These are phyloP conservation scores for Xenopus borealis DNA, from an alignment of 2,113 vertebrate species.

Conservation along the genomic window DNA sequence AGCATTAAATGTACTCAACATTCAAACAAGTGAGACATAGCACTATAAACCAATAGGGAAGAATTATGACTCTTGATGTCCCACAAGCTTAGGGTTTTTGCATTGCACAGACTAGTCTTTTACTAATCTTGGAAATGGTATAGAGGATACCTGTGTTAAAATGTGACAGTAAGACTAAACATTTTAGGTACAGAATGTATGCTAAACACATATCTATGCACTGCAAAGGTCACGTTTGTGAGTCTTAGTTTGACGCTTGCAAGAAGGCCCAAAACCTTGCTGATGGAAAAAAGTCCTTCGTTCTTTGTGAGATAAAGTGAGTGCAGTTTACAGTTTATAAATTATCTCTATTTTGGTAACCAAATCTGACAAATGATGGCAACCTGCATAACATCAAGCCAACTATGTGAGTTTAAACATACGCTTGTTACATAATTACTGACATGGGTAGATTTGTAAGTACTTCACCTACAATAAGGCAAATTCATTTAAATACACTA, in stretches of 20 bases:
- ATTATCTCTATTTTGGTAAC: conserved; percentile 23
- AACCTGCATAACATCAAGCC: conserved; percentile 19
- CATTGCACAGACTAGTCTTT: conserved; percentile 1
- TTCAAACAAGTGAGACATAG: neutral
- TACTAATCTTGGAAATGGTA: neutral
- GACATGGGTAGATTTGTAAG: conserved; percentile 2
- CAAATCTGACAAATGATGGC: conserved; percentile 31
- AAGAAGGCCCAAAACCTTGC: conserved; percentile 10
- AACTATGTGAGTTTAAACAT: neutral
- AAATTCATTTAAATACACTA: neutral
- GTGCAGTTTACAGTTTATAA: neutral
- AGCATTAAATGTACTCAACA: neutral
- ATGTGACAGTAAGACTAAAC: conserved; percentile 39
- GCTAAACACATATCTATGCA: conserved; percentile 12
- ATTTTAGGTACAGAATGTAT: conserved; percentile 30
- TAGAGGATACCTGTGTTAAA: conserved; percentile 17
- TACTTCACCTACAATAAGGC: neutral
- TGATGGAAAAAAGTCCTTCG: conserved; percentile 19
- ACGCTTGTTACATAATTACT: conserved; percentile 11
- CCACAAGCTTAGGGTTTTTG: neutral
- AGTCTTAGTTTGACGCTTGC: conserved; percentile 16
- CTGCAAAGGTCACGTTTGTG: conserved; percentile 1
- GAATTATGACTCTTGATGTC: conserved; percentile 9
- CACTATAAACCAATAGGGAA: conserved; percentile 13
- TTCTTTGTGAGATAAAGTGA: conserved; percentile 6